phyloP scores from a whole-genome alignment of 2,113 vertebrate genomes.

The Eurypyga helias region DNA sequence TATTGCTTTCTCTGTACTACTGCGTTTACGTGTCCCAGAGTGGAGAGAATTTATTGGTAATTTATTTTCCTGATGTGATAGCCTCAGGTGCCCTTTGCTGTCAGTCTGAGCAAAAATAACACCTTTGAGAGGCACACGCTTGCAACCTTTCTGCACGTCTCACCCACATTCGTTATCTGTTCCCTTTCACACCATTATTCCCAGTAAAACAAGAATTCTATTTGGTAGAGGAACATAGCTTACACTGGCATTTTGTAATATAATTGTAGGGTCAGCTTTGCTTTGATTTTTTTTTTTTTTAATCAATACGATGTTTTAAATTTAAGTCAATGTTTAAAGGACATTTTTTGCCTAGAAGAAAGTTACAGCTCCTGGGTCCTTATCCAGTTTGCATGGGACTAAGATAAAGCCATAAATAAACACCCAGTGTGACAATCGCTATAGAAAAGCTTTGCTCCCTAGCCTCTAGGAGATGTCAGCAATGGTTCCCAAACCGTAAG shows the following conservation, averaged over 20 bases:
- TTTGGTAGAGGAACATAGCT: background rate
- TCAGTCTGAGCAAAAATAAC: background rate
- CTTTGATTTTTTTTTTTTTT: background rate
- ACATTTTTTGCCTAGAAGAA: background rate
- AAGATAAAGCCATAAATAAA: background rate
- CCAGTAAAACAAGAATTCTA: background rate
- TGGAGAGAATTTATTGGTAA: background rate
- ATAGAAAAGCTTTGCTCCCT: background rate
- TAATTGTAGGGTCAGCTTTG: background rate
- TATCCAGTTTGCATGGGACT: background rate
- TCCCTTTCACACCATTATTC: background rate
- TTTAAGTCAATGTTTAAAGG: background rate
- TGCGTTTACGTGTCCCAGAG: background rate
- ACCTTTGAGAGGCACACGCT: background rate
- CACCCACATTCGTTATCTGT: background rate
- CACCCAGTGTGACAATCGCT: rapidly evolving
- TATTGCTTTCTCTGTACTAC: background rate
- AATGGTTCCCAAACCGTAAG: background rate
- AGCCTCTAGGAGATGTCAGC: background rate
- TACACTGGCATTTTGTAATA: background rate
- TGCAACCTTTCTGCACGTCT: background rate
- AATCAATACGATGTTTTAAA: background rate
- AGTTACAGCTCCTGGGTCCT: background rate
- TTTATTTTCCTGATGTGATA: background rate
- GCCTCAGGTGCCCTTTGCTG: background rate